A percentile compares a stretch with the other conserved stretches of the same genome.
These are phyloP conservation scores for Antheraea mylitta DNA, from an alignment of 1,140 invertebrate genomes.

Conservation along the genomic window DNA sequence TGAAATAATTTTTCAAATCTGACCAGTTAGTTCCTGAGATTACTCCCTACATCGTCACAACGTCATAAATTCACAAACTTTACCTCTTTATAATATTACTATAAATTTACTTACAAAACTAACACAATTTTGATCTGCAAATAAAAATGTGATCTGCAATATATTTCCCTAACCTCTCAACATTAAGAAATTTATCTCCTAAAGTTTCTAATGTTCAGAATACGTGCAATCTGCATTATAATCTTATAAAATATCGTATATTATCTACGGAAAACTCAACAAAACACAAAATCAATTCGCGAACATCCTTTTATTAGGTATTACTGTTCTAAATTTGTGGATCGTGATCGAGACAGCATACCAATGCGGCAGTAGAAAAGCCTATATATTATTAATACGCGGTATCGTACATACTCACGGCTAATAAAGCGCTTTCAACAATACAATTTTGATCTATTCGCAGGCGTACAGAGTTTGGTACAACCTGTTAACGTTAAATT, in stretches of 20 bases:
- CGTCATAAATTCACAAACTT: too few species aligned
- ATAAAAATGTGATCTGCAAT: too few species aligned
- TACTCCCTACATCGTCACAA: too few species aligned
- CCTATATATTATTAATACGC: slow-evolving; percentile 32
- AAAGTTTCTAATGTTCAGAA: too few species aligned
- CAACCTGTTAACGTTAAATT: neutral
- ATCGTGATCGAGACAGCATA: slow-evolving; percentile 35
- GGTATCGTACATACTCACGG: slow-evolving; percentile 15
- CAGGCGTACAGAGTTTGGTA: slow-evolving; percentile 8
- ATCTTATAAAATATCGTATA: neutral
- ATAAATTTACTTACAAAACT: too few species aligned
- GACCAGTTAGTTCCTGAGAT: too few species aligned
- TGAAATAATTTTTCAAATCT: too few species aligned
- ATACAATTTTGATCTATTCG: slow-evolving; percentile 33
- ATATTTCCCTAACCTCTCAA: too few species aligned
- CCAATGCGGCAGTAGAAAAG: slow-evolving; percentile 34
- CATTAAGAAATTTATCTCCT: too few species aligned
- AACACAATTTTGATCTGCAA: too few species aligned
- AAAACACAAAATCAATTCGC: neutral
- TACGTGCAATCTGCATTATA: too few species aligned
- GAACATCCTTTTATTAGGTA: slow-evolving; percentile 14
- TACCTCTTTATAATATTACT: too few species aligned
- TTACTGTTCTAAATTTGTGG: slow-evolving; percentile 33
- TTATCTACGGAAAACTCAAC: neutral
- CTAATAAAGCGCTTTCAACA: slow-evolving; percentile 37